Percentiles rank a stretch among this genome's conserved stretches.
Conservation (phyloP, 2,888 invertebrate species). For the Euspilapteryx auroguttella region DNA sequence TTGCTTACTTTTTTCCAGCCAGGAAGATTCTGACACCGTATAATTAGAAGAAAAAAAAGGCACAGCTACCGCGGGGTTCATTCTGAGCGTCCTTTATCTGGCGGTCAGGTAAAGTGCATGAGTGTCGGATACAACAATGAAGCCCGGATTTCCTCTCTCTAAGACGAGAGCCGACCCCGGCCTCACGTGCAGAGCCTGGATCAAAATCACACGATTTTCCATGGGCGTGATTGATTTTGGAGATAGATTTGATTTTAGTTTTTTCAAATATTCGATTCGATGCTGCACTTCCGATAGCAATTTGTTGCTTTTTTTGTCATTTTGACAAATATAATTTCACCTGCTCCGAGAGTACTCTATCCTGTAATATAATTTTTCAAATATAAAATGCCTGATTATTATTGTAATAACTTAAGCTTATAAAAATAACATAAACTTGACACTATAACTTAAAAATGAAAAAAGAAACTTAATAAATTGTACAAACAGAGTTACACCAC, state of each 20-base stretch:
- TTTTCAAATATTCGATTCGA: constrained; percentile 11
- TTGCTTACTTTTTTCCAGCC: constrained; percentile 13
- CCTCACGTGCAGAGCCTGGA: constrained; percentile 55
- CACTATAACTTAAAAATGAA: too few species aligned
- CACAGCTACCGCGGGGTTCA: constrained; percentile 19
- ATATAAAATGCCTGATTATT: too few species aligned
- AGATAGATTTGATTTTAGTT: constrained; percentile 38
- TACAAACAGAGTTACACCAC: too few species aligned
- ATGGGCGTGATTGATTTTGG: constrained; percentile 57
- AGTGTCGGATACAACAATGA: constrained; percentile 48
- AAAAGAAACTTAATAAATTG: too few species aligned
- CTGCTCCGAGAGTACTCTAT: too few species aligned
- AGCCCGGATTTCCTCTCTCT: constrained; percentile 57
- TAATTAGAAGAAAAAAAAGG: constrained; percentile 41
- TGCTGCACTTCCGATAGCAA: constrained; percentile 18
- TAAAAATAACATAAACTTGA: too few species aligned
- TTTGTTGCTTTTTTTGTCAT: too few species aligned
- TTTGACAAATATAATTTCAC: too few species aligned
- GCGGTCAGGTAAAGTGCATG: constrained; percentile 52
- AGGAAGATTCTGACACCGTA: constrained; percentile 26
- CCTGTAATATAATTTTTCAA: too few species aligned
- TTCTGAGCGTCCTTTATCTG: constrained; percentile 33
- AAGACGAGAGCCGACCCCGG: constrained; percentile 48
- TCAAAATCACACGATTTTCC: constrained; percentile 40
- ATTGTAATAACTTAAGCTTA: too few species aligned